These are phyloP conservation scores for Oncorhynchus nerka DNA, from an alignment of 2,113 vertebrate genomes.

Conservation along the genomic window DNA sequence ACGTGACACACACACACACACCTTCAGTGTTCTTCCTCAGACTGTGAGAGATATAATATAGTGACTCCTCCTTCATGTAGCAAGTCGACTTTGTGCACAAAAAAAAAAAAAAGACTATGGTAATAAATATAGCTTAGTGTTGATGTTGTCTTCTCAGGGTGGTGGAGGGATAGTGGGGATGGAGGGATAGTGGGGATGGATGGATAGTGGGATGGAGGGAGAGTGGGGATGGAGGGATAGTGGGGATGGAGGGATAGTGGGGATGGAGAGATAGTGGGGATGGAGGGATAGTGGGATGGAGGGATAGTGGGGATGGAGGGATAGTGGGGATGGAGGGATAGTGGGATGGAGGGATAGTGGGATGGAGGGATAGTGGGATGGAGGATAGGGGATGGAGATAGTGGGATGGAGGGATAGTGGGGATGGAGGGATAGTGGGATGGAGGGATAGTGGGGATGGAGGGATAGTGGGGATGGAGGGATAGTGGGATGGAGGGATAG, in stretches of 20 bases:
- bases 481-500: too few species aligned
- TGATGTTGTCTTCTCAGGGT: conserved; percentile 36
- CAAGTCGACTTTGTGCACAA: conserved; percentile 61
- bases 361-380: too few species aligned
- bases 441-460: too few species aligned
- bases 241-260: too few species aligned
- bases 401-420: too few species aligned
- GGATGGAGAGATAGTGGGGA: too few species aligned
- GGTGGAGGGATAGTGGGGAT: conserved; percentile 15
- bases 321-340: too few species aligned
- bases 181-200: neutral
- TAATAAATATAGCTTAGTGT: conserved; percentile 80
- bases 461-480: too few species aligned
- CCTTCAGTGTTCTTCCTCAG: conserved; percentile 19
- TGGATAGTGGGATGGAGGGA: too few species aligned
- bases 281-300: neutral
- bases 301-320: neutral
- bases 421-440: too few species aligned
- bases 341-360: too few species aligned
- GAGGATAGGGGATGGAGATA: rapidly evolving
- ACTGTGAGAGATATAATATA: conserved; percentile 17
- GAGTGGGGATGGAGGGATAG: too few species aligned
- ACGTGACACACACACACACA: neutral
- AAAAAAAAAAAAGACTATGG: conserved; percentile 58
- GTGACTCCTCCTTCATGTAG: conserved; percentile 33